These are phyloP conservation scores for Cebuella pygmaea DNA, from an alignment of 2,797 vertebrate species.

Conservation along the genomic window DNA sequence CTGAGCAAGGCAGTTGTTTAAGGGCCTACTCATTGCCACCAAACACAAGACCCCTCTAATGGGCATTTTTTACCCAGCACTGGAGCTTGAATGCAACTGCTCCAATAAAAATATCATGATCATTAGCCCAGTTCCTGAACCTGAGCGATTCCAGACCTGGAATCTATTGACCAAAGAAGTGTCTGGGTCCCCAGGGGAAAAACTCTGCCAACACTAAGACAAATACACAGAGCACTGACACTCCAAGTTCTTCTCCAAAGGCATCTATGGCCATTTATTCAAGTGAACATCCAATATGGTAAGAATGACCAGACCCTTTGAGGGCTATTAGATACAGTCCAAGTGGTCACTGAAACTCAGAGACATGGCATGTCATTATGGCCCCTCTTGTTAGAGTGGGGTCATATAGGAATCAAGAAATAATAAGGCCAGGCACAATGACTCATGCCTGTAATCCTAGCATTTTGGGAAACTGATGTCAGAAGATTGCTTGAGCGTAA, in stretches of 20 bases:
- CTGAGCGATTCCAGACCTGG: neutral
- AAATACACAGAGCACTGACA: neutral
- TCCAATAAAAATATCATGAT: neutral
- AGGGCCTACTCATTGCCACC: neutral
- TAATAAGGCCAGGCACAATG: neutral
- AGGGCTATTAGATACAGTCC: neutral
- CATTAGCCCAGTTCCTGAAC: neutral
- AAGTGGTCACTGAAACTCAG: neutral
- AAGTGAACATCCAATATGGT: neutral
- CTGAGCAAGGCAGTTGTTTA: neutral
- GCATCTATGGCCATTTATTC: neutral
- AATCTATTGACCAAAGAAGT: neutral
- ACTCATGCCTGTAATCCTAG: neutral
- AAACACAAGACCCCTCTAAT: neutral
- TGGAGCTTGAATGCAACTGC: neutral
- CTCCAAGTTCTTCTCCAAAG: neutral
- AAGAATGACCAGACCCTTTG: neutral
- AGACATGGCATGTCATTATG: neutral
- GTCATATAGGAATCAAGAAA: neutral
- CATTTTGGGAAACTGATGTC: neutral
- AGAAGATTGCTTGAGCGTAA: neutral
- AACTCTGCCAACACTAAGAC: neutral
- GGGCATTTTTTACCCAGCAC: neutral
- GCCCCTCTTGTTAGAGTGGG: neutral
- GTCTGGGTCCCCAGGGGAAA: neutral